These are phyloP conservation scores for Delphinapterus leucas DNA, from an alignment of 2,113 vertebrate species.

Conservation along the genomic window DNA sequence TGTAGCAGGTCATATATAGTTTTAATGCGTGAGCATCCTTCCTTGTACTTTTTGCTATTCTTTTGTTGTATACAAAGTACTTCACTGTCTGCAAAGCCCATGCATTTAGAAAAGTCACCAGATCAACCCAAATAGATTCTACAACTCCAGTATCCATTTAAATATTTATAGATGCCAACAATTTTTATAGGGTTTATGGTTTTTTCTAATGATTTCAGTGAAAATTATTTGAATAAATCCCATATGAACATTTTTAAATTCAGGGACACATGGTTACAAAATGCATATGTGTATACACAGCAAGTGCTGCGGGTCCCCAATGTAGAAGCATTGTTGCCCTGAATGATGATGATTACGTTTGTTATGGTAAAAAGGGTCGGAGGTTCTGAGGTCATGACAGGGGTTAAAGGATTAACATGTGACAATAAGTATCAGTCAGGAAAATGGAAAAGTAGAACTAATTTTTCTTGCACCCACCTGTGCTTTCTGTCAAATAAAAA, in stretches of 20 bases:
- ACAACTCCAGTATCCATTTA: background rate
- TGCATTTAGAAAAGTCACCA: slow-evolving; percentile 4
- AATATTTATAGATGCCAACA: background rate
- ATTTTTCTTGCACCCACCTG: slow-evolving; percentile 89
- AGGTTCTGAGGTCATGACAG: slow-evolving; percentile 88
- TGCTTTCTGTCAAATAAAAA: slow-evolving; percentile 89
- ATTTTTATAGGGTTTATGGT: background rate
- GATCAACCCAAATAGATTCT: background rate
- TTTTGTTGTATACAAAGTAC: background rate
- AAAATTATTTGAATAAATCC: slow-evolving; percentile 49
- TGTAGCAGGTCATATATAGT: background rate
- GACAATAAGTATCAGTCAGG: slow-evolving; percentile 83
- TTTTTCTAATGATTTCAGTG: slow-evolving; percentile 46
- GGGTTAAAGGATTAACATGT: slow-evolving; percentile 88
- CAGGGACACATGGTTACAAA: slow-evolving; percentile 67
- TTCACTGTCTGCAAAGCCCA: background rate
- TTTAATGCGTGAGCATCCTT: background rate
- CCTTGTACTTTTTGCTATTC: background rate
- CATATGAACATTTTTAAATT: slow-evolving; percentile 43
- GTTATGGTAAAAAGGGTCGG: slow-evolving; percentile 90
- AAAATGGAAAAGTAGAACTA: slow-evolving; percentile 87
- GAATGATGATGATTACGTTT: slow-evolving; percentile 82
- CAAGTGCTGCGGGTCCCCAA: slow-evolving; percentile 60
- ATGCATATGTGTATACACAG: slow-evolving; percentile 73
- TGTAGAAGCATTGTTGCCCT: slow-evolving; percentile 74